These are phyloP conservation scores for Phyllotreta striolata DNA, from an alignment of 2,888 invertebrate species.

Conservation along the genomic window DNA sequence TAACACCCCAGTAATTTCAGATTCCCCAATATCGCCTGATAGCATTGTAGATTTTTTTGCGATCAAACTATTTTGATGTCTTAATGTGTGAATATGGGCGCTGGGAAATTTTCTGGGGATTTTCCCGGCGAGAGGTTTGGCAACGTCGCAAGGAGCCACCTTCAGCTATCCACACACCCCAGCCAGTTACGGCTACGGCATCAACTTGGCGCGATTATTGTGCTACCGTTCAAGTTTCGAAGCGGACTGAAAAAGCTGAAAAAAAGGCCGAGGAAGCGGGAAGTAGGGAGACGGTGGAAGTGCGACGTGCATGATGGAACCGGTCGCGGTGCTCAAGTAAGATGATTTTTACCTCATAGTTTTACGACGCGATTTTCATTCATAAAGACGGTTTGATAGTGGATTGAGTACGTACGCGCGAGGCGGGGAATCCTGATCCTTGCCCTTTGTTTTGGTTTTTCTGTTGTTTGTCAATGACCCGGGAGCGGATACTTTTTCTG, in stretches of 20 bases:
- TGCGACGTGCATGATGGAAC: constrained; percentile 31
- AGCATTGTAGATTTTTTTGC: no score
- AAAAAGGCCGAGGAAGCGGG: not conserved
- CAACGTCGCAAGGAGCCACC: constrained; percentile 37
- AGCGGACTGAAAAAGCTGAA: constrained; percentile 21
- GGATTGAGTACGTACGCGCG: constrained; percentile 13
- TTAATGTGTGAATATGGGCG: no score
- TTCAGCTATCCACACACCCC: constrained; percentile 38
- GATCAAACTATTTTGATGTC: no score
- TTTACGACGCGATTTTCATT: constrained; percentile 29
- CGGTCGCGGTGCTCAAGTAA: constrained; percentile 34
- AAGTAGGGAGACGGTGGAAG: constrained; percentile 27
- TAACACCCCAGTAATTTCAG: no score
- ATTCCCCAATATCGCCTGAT: no score
- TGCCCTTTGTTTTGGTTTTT: constrained; percentile 19
- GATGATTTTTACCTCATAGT: constrained; percentile 25
- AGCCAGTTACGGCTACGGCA: constrained; percentile 36
- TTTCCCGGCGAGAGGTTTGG: constrained; percentile 15
- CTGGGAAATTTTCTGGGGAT: constrained; percentile 5
- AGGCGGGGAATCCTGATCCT: constrained; percentile 14
- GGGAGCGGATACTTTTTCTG: not conserved
- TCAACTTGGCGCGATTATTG: constrained; percentile 40
- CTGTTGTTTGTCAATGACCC: constrained; percentile 2
- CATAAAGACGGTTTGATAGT: constrained; percentile 32
- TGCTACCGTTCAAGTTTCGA: constrained; percentile 36